Base-by-base conservation (phyloP, 2,888 invertebrate genomes). In the Periphyllus acericola region DNA sequence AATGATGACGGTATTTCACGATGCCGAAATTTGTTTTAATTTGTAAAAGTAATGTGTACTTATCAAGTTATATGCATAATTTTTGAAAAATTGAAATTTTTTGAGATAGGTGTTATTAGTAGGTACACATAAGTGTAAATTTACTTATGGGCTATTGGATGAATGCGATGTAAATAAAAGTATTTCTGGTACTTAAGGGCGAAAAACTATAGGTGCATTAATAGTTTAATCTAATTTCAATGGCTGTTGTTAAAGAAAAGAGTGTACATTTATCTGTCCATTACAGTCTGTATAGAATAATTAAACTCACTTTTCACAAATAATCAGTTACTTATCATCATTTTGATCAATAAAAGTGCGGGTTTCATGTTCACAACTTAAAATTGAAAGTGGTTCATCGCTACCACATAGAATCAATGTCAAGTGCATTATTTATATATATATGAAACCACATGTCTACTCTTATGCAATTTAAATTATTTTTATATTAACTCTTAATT, bases 341-440 rank as follows among this genome's bases (percentile, higher is more conserved):
- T 60, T 36, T 75, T 60, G 60, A 83, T 75, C 60, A 75, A 83
- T 32, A 75, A 83, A 84, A 76, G 83, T 66, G n/a, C n/a, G 66
- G 32, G 32, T 75, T 76, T 66, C 3, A 4, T 29, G 32, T 66
- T 0, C 32, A 66, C 66, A 32, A 25, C 32, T 60, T 84, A 66
- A 84, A 84, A 84, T 84, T 36, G 76, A 84, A 76, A 84, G 66
- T 76, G 66, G 75, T 76, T 40, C 75, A 46, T 4, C 11, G 9
- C 6, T n/a, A n/a, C n/a, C n/a, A 9, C 9, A 36, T 36, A 76
- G 60, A 5, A 74, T n/a, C 25, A 72, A 72, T 40, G 17, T 72
- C 14, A 34, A 82, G 52, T 29, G n/a, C 8, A 72, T 14, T 21
- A 40, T 6, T n/a, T 9, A n/a, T 68, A n/a, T 29, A 68, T 60